These are phyloP conservation scores for Microcebus lehilahytsara DNA, from an alignment of 2,113 vertebrate species.

Conservation along the genomic window DNA sequence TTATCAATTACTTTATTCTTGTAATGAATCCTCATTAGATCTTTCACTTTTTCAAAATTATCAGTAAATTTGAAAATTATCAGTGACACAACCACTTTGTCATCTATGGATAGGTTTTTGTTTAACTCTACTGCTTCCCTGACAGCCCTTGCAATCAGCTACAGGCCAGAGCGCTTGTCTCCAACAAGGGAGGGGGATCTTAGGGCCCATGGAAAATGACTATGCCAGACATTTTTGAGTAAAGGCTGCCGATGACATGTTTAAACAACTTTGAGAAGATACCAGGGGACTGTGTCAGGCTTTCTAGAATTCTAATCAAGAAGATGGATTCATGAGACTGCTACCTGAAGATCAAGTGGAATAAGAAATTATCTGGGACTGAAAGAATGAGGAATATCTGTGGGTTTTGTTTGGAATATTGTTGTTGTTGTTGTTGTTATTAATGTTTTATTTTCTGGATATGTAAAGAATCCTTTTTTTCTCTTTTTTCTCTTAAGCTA, in stretches of 20 bases:
- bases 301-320: background rate
- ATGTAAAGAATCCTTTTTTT: background rate
- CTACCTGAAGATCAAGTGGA: background rate
- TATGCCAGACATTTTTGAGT: background rate
- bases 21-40: background rate
- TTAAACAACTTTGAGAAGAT: background rate
- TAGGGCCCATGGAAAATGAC: background rate
- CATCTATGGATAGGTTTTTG: background rate
- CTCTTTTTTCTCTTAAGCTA: background rate
- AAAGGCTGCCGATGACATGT: background rate
- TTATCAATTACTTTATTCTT: background rate
- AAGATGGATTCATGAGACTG: background rate
- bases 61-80: background rate
- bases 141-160: background rate
- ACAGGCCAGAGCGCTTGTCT: background rate
- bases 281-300: background rate
- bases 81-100: background rate
- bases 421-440: background rate
- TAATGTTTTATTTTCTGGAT: background rate
- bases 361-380: background rate
- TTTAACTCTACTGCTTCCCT: background rate
- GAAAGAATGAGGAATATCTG: background rate
- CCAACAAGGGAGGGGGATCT: background rate
- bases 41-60: background rate
- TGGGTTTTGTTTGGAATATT: background rate